phyloP scores from a whole-genome alignment of 92 coral and sea anemone species.

The Epizoanthus fatuus region DNA sequence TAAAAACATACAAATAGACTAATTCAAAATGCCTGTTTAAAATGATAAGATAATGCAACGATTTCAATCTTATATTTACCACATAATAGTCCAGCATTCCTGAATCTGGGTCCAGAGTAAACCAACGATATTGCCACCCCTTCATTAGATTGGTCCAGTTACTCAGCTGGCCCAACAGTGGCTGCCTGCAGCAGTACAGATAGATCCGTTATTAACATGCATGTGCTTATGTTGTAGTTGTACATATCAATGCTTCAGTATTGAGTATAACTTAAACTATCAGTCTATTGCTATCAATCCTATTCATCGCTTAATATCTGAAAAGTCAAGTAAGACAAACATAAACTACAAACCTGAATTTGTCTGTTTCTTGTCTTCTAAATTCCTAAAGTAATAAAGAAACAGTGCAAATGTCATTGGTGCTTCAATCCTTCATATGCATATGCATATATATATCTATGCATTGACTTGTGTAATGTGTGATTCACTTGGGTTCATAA shows the following conservation, averaged over 20 bases:
- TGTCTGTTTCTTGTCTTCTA: conserved; percentile 47
- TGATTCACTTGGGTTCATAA: too few species aligned
- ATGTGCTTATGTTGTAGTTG: not conserved
- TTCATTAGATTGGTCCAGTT: conserved; percentile 98
- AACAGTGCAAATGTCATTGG: conserved; percentile 1
- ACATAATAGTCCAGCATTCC: conserved; percentile 96
- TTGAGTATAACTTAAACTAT: too few species aligned
- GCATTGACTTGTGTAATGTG: too few species aligned
- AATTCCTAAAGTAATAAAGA: conserved; percentile 26
- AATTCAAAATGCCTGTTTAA: too few species aligned
- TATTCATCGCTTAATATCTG: too few species aligned
- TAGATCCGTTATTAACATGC: not conserved
- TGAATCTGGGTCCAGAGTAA: conserved; percentile 89
- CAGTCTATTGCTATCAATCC: too few species aligned
- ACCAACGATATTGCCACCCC: conserved; percentile 99
- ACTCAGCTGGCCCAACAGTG: conserved; percentile 96
- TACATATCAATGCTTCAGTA: too few species aligned
- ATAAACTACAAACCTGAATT: conserved; percentile 30
- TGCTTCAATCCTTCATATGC: not conserved
- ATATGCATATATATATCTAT: too few species aligned
- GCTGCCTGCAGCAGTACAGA: conserved; percentile 70
- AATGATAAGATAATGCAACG: not conserved
- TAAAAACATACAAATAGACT: too few species aligned
- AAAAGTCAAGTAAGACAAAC: not conserved
- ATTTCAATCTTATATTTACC: conserved; percentile 50